Evolutionary conservation across 2,797 vertebrate species (phyloP).

Genomic region (Sebastes reedi): DNA sequence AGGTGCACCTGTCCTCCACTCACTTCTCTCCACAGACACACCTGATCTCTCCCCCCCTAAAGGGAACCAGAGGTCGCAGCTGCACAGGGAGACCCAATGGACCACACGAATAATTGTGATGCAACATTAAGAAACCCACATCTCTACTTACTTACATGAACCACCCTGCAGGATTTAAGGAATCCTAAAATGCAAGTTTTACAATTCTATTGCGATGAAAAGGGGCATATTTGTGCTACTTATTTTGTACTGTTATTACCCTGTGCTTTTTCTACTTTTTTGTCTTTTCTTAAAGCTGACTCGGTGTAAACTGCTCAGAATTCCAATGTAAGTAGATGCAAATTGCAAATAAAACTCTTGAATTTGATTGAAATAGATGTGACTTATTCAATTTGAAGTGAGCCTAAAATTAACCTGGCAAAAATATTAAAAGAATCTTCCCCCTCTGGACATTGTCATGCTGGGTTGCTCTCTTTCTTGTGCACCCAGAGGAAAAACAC

Average conservation of each 20-base stretch:
- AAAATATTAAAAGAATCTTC: background rate
- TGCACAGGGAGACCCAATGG: conserved; percentile 65
- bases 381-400: background rate
- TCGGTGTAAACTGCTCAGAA: no score
- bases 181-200: background rate
- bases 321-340: no score
- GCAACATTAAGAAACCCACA: conserved; percentile 71
- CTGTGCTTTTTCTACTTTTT: no score
- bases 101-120: conserved; percentile 65
- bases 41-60: conserved; percentile 54
- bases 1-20: conserved; percentile 52
- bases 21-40: conserved; percentile 12
- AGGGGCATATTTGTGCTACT: background rate
- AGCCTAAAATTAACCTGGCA: background rate
- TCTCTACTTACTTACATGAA: background rate
- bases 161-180: background rate
- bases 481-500: background rate
- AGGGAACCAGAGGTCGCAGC: conserved; percentile 68
- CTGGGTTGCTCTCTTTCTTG: background rate
- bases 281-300: no score
- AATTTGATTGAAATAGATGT: background rate
- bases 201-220: background rate
- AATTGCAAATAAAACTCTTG: no score
- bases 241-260: no score
- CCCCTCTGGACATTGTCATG: background rate